These are phyloP conservation scores for Nettapus auritus DNA, from an alignment of 2,113 vertebrate species.

Conservation along the genomic window DNA sequence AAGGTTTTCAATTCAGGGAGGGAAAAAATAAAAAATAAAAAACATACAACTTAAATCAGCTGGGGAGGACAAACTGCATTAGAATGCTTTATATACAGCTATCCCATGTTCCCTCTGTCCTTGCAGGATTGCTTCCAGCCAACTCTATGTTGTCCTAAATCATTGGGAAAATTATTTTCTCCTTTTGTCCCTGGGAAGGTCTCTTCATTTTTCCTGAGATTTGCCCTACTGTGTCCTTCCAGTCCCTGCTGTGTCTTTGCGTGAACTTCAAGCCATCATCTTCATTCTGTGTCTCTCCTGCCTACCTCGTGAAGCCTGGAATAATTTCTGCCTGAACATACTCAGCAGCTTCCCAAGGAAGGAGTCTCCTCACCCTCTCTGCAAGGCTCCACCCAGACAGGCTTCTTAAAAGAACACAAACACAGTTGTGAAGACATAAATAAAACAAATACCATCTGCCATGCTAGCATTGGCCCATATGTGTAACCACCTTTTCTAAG, in stretches of 20 bases:
- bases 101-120: neutral
- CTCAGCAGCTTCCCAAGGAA: neutral
- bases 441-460: conserved; percentile 68
- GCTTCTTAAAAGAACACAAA: conserved; percentile 44
- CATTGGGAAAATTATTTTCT: neutral
- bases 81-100: neutral
- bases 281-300: neutral
- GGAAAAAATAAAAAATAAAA: neutral
- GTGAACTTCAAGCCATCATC: neutral
- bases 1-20: neutral
- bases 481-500: conserved; percentile 47
- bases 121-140: neutral
- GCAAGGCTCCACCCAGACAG: conserved; percentile 26
- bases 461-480: conserved; percentile 28
- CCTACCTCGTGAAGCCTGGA: neutral
- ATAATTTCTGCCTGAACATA: neutral
- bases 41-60: neutral
- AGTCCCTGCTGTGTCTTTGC: neutral
- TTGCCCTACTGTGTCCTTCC: neutral
- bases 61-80: neutral
- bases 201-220: neutral
- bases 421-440: conserved; percentile 53
- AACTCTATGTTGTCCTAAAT: neutral
- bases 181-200: neutral
- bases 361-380: neutral